Evolutionary conservation across 1,140 invertebrate genomes (phyloP), one percentile per base, ranked within the genome.

Genomic region (Drosophila truncata): DNA sequence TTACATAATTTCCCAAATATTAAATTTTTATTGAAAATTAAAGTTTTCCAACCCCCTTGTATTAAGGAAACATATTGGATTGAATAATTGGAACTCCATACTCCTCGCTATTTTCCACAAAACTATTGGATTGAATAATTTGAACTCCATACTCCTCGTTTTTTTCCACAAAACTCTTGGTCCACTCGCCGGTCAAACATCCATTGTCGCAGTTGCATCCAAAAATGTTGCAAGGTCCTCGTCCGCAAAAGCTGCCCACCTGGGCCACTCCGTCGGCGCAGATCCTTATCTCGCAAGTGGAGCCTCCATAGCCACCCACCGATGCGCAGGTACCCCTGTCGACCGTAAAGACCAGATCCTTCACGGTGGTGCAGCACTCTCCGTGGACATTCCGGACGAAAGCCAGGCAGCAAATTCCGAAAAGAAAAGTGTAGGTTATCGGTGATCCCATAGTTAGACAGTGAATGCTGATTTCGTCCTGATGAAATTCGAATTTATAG

Each of bases 181-280:
- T 18, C 54, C 54, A 57, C 9, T 57, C 20, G 14, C 54, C 54
- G 20, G 18, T n/a, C 33, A 57, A 16, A 37, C 54, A 57, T 37
- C 54, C 54, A 33, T 16, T 3, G 14, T 57, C 54, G 33, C 54
- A 57, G 33, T 37, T 57, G 54, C 54, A 57, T 9, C 54, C 54
- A 23, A 57, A 57, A 4, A 57, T 7, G 33, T 57, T 57, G 33
- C 54, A 57, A 16, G 54, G 33, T n/a, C 20, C 54, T n/a, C 9
- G 5, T 11, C 14, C 52, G 42, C 42, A 46, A 14, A 14, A 46
- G 20, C 13, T 46, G 20, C 52, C 52, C 52, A 37, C 33, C 33
- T 23, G 20, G 20, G 54, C 20, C 31, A 37, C 14, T 25, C 54
- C 54, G 31, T 57, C 33, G 14, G 33, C 54, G 20, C 54, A 57